These are phyloP conservation scores for Drosophila affinis DNA, from an alignment of 2,888 invertebrate species.

Conservation along the genomic window DNA sequence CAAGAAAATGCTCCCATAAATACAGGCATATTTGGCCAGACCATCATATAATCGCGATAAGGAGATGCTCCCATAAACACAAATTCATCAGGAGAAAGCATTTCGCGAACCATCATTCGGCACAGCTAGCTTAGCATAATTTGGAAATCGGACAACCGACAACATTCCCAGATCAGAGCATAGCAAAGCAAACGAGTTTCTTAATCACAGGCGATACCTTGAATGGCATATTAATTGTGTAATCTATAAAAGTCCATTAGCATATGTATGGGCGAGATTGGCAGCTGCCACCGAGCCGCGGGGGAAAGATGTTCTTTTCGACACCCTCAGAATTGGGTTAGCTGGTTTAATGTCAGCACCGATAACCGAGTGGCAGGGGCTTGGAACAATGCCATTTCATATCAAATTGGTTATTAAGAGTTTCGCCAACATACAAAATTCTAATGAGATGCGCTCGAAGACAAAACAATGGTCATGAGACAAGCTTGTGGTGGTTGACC, in stretches of 20 bases:
- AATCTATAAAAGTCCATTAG: constrained; percentile 48
- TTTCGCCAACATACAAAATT: constrained; percentile 54
- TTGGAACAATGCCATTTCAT: constrained; percentile 39
- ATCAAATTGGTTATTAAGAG: constrained; percentile 37
- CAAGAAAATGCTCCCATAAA: constrained; percentile 29
- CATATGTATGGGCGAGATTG: constrained; percentile 50
- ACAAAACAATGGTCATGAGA: constrained; percentile 31
- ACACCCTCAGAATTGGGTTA: constrained; percentile 55
- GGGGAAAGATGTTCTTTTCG: constrained; percentile 42
- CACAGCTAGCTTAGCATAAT: constrained; percentile 27
- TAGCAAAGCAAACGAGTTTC: constrained; percentile 29
- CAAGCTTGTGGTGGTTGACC: constrained; percentile 17
- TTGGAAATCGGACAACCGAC: constrained; percentile 36
- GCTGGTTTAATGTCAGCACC: constrained; percentile 28
- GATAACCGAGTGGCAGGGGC: constrained; percentile 2
- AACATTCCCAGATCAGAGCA: background rate
- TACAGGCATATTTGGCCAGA: constrained; percentile 13
- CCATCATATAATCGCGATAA: constrained; percentile 24
- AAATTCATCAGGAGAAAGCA: constrained; percentile 39
- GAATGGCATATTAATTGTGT: constrained; percentile 53
- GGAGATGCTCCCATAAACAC: constrained; percentile 32
- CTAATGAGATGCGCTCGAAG: constrained; percentile 43
- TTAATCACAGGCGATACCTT: constrained; percentile 20
- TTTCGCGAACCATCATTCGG: constrained; percentile 24
- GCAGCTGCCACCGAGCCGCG: constrained; percentile 45